A percentile compares a stretch with the other conserved stretches of the same genome.
phyloP scores from a whole-genome alignment of 2,888 invertebrate species.

The Apomyelois bistriatella region DNA sequence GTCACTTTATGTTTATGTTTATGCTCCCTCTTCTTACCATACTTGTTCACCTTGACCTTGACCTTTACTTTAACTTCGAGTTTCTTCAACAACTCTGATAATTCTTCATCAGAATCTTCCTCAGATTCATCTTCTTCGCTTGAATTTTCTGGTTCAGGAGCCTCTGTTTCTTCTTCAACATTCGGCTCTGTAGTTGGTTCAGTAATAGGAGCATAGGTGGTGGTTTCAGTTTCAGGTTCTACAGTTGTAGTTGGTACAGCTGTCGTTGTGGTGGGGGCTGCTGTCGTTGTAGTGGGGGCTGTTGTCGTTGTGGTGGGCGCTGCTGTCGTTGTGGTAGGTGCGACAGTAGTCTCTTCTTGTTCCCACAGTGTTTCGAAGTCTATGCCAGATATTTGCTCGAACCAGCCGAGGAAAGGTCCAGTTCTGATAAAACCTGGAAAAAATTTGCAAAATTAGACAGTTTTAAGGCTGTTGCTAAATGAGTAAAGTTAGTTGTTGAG shows the following conservation, averaged over 20 bases:
- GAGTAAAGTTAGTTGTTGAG: too few relatives aligned
- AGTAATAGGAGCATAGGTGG: conserved; percentile 19
- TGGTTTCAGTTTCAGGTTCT: conserved; percentile 11
- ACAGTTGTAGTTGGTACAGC: conserved; percentile 14
- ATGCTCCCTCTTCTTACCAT: conserved; percentile 35
- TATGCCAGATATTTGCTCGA: conserved; percentile 46
- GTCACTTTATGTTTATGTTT: conserved; percentile 16
- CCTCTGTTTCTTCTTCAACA: conserved; percentile 20
- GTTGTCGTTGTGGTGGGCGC: conserved; percentile 17
- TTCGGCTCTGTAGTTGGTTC: conserved; percentile 22
- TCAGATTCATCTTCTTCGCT: conserved; percentile 43
- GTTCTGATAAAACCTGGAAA: conserved; percentile 58
- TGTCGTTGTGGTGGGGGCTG: conserved; percentile 17
- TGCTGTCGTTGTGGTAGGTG: conserved; percentile 19
- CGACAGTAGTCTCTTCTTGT: conserved; percentile 25
- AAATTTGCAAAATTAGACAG: not conserved
- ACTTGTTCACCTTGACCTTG: conserved; percentile 56
- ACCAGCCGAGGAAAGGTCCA: conserved; percentile 62
- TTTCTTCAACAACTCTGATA: conserved; percentile 52
- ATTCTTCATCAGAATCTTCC: conserved; percentile 21
- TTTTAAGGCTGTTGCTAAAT: not conserved
- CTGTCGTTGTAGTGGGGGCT: too few relatives aligned
- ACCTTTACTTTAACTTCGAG: conserved; percentile 64
- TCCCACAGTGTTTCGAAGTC: conserved; percentile 57
- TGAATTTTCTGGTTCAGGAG: conserved; percentile 32